Percentiles rank a stretch among this genome's conserved stretches.
These are phyloP conservation scores for Nasonia oneida DNA, from an alignment of 2,888 invertebrate species.

Conservation along the genomic window DNA sequence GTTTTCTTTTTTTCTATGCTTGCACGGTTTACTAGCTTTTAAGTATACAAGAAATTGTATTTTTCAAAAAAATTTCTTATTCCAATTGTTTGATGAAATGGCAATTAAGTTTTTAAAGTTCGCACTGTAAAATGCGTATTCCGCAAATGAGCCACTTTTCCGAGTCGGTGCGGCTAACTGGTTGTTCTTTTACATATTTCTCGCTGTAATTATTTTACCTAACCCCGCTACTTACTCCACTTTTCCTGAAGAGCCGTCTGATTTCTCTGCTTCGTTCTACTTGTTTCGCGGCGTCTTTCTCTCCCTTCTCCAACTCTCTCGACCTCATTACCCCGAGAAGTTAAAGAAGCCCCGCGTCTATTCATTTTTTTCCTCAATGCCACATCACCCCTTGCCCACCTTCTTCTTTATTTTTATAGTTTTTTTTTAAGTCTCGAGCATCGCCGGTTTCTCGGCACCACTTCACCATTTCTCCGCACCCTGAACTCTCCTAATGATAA, in stretches of 20 bases:
- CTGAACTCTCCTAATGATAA: slow-evolving; percentile 6
- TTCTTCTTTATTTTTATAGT: not conserved
- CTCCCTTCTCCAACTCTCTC: slow-evolving; percentile 24
- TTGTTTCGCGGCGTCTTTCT: slow-evolving; percentile 24
- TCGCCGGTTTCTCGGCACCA: no score
- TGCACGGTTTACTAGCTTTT: no score
- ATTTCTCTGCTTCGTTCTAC: slow-evolving; percentile 32
- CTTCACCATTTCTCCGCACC: not conserved
- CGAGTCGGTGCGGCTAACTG: not conserved
- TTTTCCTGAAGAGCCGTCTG: slow-evolving; percentile 31
- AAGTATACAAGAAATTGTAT: no score
- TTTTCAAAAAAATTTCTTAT: no score
- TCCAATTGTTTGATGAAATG: not conserved
- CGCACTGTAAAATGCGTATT: not conserved
- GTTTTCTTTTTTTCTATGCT: no score
- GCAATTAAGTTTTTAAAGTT: not conserved
- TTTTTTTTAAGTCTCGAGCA: slow-evolving; percentile 12
- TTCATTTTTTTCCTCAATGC: slow-evolving; percentile 31
- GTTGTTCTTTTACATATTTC: slow-evolving; percentile 51
- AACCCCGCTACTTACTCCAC: slow-evolving; percentile 41
- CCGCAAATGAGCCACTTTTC: slow-evolving; percentile 12
- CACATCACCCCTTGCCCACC: not conserved
- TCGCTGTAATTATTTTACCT: slow-evolving; percentile 37
- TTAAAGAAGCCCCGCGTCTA: slow-evolving; percentile 51
- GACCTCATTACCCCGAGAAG: slow-evolving; percentile 48